Evolutionary conservation across 92 coral and sea anemone genomes (phyloP), one percentile per base, ranked within the genome.

Genomic region (Porites lobata): DNA sequence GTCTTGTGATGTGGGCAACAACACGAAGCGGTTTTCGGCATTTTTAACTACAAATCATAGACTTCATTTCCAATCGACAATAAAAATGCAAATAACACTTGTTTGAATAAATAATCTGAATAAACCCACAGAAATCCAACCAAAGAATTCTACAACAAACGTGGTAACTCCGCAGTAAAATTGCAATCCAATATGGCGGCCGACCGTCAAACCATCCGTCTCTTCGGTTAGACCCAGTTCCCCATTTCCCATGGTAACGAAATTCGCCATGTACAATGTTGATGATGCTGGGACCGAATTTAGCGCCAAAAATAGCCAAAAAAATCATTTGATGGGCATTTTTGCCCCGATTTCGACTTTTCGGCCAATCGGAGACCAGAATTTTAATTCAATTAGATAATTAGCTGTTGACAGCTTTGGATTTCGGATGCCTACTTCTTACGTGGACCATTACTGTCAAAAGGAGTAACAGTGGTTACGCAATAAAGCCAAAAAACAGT

Each of bases 1-100:
- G 74, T 19, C 43, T 43, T 58, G 56, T 88, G 87, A 10, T 54
- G 80, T 43, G 87, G 91, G 38, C 92, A 82, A 58, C 84, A 77
- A 77, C 88, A 83, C 32, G 77, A 50, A 72, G 58, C 19, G 32
- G 20, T 68, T 24, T 32, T 9, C 20, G 32, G 12, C 73, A 68
- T 21, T 17, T 68, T 68, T 1, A 32, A 15, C 17, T 61, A 15
- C 17, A 61, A 61, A 61, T 61, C 17, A 61, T n/a, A 12, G 13
- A 12, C 17, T 61, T 8, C 58, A 53, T 53, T 53, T 11, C 58
- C 9, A 53, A 53, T 26, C 29, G 1, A 53, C 8, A 8, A 8
- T 8, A 53, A 53, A 53, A 53, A 53, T 8, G 12, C 11, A 8
- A 53, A 11, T 53, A 8, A 53, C 8, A 8, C 12, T 11, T 8